phyloP scores from a whole-genome alignment of 2,113 vertebrate genomes.

The Centrocercus urophasianus region DNA sequence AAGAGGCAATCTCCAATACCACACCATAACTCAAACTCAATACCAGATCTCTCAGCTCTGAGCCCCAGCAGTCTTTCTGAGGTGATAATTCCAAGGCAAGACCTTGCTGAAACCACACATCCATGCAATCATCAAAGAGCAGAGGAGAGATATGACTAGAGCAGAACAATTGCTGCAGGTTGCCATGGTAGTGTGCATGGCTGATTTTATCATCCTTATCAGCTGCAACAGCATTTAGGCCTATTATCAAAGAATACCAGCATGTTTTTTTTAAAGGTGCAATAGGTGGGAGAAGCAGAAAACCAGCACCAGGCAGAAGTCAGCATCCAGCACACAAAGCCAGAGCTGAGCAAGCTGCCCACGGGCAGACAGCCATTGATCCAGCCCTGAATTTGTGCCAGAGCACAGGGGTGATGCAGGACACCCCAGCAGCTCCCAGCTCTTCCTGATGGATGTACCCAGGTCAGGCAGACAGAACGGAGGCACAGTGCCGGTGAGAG shows the following conservation, averaged over 20 bases:
- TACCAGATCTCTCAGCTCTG: background rate
- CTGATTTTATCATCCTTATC: constrained; percentile 46
- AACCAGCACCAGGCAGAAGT: background rate
- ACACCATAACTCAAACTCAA: background rate
- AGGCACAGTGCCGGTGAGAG: rapidly evolving
- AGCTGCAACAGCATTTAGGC: constrained; percentile 28
- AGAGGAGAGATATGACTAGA: background rate
- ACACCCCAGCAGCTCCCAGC: background rate
- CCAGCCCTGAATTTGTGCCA: rapidly evolving
- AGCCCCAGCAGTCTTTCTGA: no score
- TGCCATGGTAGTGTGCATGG: constrained; percentile 7
- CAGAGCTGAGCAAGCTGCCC: background rate
- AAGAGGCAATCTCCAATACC: background rate
- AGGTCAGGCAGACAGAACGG: background rate
- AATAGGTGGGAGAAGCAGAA: background rate
- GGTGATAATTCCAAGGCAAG: background rate
- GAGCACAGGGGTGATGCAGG: background rate
- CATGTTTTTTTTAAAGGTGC: background rate
- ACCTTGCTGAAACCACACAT: background rate
- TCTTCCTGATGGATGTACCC: background rate
- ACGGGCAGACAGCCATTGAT: rapidly evolving
- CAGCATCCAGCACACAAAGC: background rate
- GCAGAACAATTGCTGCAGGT: background rate
- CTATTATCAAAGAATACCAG: background rate
- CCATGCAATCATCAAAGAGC: background rate